Evolutionary conservation across 1,140 invertebrate species (phyloP).

Genomic region (Mactra quadrangularis): DNA sequence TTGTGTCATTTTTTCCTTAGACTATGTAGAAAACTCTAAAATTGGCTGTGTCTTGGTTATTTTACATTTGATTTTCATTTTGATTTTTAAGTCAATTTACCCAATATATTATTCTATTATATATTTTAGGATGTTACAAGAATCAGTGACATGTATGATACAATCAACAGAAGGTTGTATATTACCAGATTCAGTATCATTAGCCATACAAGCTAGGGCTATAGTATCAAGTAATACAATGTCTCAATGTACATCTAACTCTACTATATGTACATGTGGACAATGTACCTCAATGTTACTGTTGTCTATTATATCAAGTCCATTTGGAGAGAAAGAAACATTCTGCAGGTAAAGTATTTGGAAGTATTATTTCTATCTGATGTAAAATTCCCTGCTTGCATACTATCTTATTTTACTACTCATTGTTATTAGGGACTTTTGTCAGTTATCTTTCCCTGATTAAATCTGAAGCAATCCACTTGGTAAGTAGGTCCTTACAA

Average conservation of each 20-base stretch:
- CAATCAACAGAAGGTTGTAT: slow-evolving; percentile 1
- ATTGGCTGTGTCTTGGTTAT: too few relatives aligned
- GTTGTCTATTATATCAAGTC: neutral
- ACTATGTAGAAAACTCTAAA: too few relatives aligned
- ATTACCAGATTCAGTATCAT: neutral
- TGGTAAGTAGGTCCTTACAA: too few relatives aligned
- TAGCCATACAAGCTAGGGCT: neutral
- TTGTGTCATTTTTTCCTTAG: too few relatives aligned
- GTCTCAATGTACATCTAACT: neutral
- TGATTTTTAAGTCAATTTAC: too few relatives aligned
- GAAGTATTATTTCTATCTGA: neutral
- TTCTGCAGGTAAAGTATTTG: slow-evolving; percentile 40
- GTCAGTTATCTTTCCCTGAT: too few relatives aligned
- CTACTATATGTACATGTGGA: slow-evolving; percentile 9
- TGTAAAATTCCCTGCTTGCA: too few relatives aligned
- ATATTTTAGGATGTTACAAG: neutral
- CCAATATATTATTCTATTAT: too few relatives aligned
- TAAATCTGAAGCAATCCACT: too few relatives aligned
- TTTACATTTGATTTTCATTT: too few relatives aligned
- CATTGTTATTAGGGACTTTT: too few relatives aligned
- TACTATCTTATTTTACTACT: too few relatives aligned
- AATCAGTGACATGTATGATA: slow-evolving; percentile 9
- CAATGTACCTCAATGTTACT: slow-evolving; percentile 22
- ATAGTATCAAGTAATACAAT: neutral
- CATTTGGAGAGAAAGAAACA: neutral